Evolutionary conservation across 2,113 vertebrate species (phyloP).

Genomic region (Pseudorhombus dupliciocellatus): DNA sequence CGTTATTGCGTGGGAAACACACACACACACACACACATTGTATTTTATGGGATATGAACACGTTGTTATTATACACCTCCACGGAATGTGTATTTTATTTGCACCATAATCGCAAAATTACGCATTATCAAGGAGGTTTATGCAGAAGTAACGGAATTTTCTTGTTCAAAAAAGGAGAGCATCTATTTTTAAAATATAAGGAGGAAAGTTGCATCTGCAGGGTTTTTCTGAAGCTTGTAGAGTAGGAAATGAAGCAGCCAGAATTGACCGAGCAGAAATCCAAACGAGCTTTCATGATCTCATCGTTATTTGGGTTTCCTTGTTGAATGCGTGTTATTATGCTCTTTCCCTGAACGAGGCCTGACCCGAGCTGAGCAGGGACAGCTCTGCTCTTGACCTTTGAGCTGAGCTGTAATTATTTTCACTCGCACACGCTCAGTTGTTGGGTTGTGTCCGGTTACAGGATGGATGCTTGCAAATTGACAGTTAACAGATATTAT

Average conservation of each 20-base stretch:
- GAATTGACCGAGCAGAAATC: not conserved
- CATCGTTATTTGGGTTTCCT: slow-evolving; percentile 34
- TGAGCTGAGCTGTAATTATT: slow-evolving; percentile 88
- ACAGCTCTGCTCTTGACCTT: slow-evolving; percentile 87
- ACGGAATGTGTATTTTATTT: not conserved
- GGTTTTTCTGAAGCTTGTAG: not conserved
- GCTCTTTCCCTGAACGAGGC: slow-evolving; percentile 69
- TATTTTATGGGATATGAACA: too few species aligned
- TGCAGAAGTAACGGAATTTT: not conserved
- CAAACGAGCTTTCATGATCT: not conserved
- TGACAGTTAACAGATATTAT: slow-evolving; percentile 85
- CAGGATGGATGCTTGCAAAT: slow-evolving; percentile 88
- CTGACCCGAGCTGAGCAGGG: slow-evolving; percentile 71
- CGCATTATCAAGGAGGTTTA: not conserved
- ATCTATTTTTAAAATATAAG: not conserved
- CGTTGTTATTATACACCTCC: not conserved
- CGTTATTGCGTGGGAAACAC: not conserved
- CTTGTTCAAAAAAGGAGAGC: not conserved
- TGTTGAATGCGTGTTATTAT: slow-evolving; percentile 43
- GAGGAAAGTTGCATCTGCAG: not conserved
- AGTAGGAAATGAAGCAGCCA: not conserved
- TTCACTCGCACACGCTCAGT: slow-evolving; percentile 85
- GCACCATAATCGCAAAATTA: not conserved
- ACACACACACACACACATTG: not conserved
- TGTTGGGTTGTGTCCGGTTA: slow-evolving; percentile 90